Conservation (phyloP, 2,888 invertebrate species). For the Abrostola triplasia region DNA sequence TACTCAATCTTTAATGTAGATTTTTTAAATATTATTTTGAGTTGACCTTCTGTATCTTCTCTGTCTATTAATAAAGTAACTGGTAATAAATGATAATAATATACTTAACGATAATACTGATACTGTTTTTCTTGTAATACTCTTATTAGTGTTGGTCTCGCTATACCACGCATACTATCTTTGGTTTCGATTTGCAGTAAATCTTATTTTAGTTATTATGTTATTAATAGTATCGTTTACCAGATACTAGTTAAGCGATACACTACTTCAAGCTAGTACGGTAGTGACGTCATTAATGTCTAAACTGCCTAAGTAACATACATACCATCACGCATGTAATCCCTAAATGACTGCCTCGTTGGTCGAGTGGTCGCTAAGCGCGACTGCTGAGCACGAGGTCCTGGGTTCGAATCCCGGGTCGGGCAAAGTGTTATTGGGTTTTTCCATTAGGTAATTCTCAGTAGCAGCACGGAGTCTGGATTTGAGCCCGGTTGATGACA, state of each 20-base stretch:
- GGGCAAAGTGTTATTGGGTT: no score
- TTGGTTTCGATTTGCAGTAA: conserved; percentile 19
- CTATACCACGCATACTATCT: conserved; percentile 5
- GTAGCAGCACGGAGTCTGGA: no score
- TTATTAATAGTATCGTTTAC: conserved; percentile 18
- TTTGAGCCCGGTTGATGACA: no score
- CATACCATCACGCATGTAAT: no score
- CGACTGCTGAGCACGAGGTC: no score
- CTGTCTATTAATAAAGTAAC: background rate
- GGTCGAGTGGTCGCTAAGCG: no score
- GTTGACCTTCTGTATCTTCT: background rate
- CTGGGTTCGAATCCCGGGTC: no score
- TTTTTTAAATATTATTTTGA: background rate
- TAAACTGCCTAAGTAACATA: no score
- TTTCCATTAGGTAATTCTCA: no score
- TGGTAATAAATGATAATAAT: conserved; percentile 11
- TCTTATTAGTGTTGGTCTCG: conserved; percentile 7
- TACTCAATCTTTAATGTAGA: no score
- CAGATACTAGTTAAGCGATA: background rate
- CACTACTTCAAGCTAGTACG: background rate
- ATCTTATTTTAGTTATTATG: conserved; percentile 11
- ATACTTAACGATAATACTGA: conserved; percentile 10
- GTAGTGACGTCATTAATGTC: no score
- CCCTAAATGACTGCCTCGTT: no score
- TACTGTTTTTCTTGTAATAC: conserved; percentile 7